Evolutionary conservation across 2,888 invertebrate species (phyloP).

Genomic region (Sialis fuliginosa): DNA sequence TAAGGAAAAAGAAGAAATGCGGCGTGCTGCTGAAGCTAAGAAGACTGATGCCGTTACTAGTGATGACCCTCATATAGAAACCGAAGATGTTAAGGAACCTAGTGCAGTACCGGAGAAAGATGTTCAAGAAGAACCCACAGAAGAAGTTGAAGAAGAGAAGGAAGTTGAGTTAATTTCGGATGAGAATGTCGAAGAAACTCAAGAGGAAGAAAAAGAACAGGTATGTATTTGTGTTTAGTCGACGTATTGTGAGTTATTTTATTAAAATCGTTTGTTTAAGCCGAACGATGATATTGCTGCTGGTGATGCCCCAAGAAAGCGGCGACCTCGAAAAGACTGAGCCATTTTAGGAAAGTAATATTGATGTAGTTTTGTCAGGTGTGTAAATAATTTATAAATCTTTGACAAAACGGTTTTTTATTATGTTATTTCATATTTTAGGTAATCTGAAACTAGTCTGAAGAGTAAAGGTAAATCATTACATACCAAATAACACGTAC

Average conservation of each 20-base stretch:
- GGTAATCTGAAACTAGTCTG: no score
- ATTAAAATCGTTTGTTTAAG: background rate
- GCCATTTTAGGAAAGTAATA: background rate
- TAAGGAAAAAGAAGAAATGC: conserved; percentile 27
- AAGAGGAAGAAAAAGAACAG: conserved; percentile 14
- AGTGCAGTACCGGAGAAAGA: conserved; percentile 20
- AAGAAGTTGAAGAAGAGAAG: conserved; percentile 19
- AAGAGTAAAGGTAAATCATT: no score
- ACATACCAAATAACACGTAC: no score
- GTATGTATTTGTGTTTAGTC: conserved; percentile 10
- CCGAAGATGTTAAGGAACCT: conserved; percentile 25
- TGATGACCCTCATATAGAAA: conserved; percentile 27
- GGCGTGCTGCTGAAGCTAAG: conserved; percentile 36
- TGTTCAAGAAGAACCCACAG: conserved; percentile 15
- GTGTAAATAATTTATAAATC: no score
- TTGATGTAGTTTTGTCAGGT: no score
- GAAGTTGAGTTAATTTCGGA: conserved; percentile 15
- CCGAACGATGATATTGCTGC: conserved; percentile 22
- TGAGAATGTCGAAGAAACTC: conserved; percentile 9
- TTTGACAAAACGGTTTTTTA: no score
- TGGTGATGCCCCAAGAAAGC: conserved; percentile 30
- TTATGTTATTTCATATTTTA: no score
- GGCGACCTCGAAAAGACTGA: conserved; percentile 31
- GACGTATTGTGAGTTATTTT: no score
- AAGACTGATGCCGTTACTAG: conserved; percentile 53